Percentiles rank a stretch among this genome's conserved stretches.
Evolutionary conservation across 2,113 vertebrate genomes (phyloP).

Genomic region (cat (Felis catus)): DNA sequence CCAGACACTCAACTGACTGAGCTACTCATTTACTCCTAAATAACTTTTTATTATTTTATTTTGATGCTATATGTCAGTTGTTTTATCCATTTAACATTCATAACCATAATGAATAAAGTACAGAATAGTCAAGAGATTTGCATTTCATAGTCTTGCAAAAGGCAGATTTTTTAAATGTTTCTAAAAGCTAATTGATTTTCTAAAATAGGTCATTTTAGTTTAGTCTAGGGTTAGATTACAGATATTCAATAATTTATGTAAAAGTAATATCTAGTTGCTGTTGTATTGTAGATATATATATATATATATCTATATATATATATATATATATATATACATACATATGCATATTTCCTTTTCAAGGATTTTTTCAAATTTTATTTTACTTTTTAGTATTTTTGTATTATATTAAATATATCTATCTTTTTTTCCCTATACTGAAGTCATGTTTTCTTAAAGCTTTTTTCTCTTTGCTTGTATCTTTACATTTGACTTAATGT

Average conservation of each 20-base stretch:
- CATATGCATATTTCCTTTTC: not conserved
- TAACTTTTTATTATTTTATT: not conserved
- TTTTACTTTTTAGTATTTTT: not conserved
- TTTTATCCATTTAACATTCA: not conserved
- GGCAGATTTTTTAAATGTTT: not conserved
- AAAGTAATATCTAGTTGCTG: not conserved
- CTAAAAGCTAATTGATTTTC: not conserved
- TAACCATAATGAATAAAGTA: not conserved
- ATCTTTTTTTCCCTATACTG: not conserved
- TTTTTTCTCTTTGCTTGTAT: not conserved
- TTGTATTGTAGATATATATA: not conserved
- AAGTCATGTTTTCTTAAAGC: not conserved
- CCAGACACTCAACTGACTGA: too few relatives aligned
- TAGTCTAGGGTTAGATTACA: not conserved
- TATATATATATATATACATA: not conserved
- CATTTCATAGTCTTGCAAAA: not conserved
- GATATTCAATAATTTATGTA: not conserved
- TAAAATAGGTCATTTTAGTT: not conserved
- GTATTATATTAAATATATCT: not conserved
- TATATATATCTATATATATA: not conserved
- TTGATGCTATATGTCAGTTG: not conserved
- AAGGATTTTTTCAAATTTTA: not conserved
- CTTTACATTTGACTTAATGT: not conserved
- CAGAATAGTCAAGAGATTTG: not conserved
- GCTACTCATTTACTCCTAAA: too few relatives aligned